Evolutionary conservation across 1,140 invertebrate species (phyloP).

Genomic region (Euschistus heros): DNA sequence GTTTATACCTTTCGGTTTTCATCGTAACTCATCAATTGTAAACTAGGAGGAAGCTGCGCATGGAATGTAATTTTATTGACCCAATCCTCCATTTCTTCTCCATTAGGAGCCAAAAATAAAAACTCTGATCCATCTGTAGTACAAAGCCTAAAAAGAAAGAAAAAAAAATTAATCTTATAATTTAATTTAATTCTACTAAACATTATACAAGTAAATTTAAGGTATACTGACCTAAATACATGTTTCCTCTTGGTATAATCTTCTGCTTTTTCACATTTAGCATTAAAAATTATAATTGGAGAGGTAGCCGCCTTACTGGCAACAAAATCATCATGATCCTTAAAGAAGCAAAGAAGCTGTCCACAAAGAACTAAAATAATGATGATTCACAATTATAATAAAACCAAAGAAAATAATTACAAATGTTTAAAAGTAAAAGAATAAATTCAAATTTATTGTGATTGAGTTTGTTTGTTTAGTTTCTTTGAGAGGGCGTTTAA

Average conservation of each 20-base stretch:
- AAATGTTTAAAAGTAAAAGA: no score
- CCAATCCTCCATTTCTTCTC: conserved; percentile 81
- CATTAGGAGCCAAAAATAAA: conserved; percentile 66
- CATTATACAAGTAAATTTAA: not conserved
- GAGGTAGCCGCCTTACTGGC: conserved; percentile 77
- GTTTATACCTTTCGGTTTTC: conserved; percentile 39
- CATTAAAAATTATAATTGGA: conserved; percentile 81
- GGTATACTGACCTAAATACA: conserved; percentile 54
- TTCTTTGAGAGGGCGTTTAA: no score
- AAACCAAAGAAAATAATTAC: conserved; percentile 10
- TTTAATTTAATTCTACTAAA: not conserved
- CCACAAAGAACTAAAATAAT: conserved; percentile 67
- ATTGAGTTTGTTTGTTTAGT: no score
- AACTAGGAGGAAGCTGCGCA: conserved; percentile 76
- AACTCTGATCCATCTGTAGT: conserved; percentile 87
- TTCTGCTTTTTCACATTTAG: conserved; percentile 68
- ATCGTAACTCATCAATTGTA: conserved; percentile 78
- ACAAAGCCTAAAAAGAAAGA: conserved; percentile 46
- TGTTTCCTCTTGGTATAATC: conserved; percentile 94
- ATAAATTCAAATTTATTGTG: no score
- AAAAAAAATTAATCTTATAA: not conserved
- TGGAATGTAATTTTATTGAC: conserved; percentile 88
- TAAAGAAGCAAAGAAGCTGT: conserved; percentile 95
- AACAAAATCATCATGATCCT: conserved; percentile 83
- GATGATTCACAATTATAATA: not conserved